Percentiles rank a stretch among this genome's conserved stretches.
phyloP scores from a whole-genome alignment of 2,888 invertebrate species.

The Torymus aiolomorphi region DNA sequence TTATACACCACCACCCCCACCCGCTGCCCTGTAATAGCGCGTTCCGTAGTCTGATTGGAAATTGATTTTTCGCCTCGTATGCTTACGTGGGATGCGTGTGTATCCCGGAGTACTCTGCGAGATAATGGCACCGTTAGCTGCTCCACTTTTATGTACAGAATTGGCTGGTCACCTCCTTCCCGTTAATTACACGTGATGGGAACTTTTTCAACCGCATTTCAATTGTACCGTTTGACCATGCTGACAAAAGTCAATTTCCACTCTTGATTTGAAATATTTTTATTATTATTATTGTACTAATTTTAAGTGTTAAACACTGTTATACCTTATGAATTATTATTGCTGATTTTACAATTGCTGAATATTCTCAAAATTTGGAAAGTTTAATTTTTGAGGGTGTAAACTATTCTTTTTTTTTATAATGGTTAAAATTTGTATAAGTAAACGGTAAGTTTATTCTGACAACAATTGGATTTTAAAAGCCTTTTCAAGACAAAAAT shows the following conservation, averaged over 20 bases:
- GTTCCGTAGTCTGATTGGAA: constrained; percentile 25
- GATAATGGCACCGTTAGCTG: background rate
- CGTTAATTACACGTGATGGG: too few relatives aligned
- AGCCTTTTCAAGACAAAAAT: constrained; percentile 45
- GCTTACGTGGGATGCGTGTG: background rate
- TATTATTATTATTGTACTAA: constrained; percentile 9
- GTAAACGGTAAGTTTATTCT: constrained; percentile 56
- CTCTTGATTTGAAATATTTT: constrained; percentile 1
- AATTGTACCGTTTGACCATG: too few relatives aligned
- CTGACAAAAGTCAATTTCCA: constrained; percentile 45
- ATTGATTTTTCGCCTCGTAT: constrained; percentile 41
- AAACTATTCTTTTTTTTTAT: constrained; percentile 25
- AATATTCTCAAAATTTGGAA: constrained; percentile 19
- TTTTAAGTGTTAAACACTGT: background rate
- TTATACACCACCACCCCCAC: too few relatives aligned
- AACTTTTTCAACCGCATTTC: too few relatives aligned
- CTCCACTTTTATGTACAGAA: background rate
- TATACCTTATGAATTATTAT: constrained; percentile 16
- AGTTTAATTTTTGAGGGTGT: constrained; percentile 36
- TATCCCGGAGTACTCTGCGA: background rate
- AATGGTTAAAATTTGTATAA: constrained; percentile 43
- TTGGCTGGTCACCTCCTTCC: background rate
- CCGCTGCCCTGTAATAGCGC: background rate
- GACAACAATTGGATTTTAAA: constrained; percentile 40
- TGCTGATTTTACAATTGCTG: constrained; percentile 22